Percentiles rank a stretch among this genome's conserved stretches.
phyloP scores from a whole-genome alignment of 2,113 vertebrate genomes.

The Rhea americana region DNA sequence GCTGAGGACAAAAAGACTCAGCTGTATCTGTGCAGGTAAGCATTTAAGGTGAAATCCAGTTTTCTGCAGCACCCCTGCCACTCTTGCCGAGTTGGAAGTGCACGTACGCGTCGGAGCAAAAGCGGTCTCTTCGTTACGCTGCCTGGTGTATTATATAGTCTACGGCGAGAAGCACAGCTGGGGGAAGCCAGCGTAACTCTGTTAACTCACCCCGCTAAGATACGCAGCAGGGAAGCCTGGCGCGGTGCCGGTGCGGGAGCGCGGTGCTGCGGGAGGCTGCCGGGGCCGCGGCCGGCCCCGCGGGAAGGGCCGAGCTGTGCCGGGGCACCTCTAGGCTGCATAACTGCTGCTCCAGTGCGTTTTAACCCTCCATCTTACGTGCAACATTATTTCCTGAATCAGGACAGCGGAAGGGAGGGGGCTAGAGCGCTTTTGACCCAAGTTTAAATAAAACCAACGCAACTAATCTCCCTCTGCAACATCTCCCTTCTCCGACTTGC shows the following conservation, averaged over 20 bases:
- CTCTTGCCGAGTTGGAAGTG: background rate
- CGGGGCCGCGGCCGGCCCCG: too few relatives aligned
- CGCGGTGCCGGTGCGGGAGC: too few relatives aligned
- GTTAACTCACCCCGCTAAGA: background rate
- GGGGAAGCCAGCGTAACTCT: background rate
- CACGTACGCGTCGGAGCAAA: background rate
- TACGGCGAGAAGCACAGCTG: background rate
- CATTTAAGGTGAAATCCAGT: background rate
- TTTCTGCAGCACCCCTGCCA: background rate
- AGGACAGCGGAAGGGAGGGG: background rate
- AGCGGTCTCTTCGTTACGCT: background rate
- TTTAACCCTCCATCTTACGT: background rate
- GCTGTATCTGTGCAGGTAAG: background rate
- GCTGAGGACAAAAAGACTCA: background rate
- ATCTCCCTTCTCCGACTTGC: background rate
- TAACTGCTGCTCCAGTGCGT: background rate
- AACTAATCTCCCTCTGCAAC: background rate
- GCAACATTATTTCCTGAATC: background rate
- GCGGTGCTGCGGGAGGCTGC: too few relatives aligned
- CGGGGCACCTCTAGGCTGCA: fast-evolving
- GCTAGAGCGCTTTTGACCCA: background rate
- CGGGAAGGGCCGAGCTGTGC: background rate
- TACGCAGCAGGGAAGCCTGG: background rate
- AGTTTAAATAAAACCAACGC: background rate
- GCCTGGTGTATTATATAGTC: fast-evolving